Conservation (phyloP, 2,113 vertebrate genomes). For the Triplophysa dalaica region DNA sequence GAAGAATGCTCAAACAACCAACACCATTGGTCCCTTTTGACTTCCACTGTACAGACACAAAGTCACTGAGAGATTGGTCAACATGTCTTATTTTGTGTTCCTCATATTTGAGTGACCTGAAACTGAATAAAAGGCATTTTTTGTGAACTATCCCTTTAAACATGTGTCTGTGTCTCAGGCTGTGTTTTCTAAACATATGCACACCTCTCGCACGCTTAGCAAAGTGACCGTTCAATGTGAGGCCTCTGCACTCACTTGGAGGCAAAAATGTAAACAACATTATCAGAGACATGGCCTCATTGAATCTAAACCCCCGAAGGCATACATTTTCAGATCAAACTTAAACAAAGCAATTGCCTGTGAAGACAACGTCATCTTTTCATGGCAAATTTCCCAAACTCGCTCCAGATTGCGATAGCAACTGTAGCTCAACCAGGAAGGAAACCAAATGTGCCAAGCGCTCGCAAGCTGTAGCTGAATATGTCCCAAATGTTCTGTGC, state of each 20-base stretch:
- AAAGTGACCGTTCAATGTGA: not conserved
- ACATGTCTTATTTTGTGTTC: too few species aligned
- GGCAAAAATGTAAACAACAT: constrained; percentile 37
- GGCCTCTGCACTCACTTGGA: constrained; percentile 26
- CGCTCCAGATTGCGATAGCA: constrained; percentile 12
- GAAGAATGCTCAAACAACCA: too few species aligned
- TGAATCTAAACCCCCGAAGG: constrained; percentile 24
- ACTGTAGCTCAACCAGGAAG: constrained; percentile 32
- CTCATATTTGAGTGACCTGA: too few species aligned
- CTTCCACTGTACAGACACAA: too few species aligned
- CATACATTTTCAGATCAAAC: constrained; percentile 19
- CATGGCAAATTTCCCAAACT: constrained; percentile 29
- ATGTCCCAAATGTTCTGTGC: constrained; percentile 22
- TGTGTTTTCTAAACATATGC: constrained; percentile 4
- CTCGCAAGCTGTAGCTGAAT: constrained; percentile 10
- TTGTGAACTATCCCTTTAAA: not conserved
- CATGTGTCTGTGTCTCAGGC: not conserved
- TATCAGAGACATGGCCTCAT: constrained; percentile 32
- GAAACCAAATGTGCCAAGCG: constrained; percentile 18
- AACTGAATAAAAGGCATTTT: too few species aligned
- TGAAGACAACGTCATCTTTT: constrained; percentile 28
- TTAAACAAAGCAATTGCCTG: constrained; percentile 27
- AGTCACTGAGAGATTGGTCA: too few species aligned
- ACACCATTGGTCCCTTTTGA: too few species aligned
- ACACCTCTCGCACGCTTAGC: not conserved